Base-by-base conservation (phyloP, 2,888 invertebrate genomes). In the Panorpa germanica region DNA sequence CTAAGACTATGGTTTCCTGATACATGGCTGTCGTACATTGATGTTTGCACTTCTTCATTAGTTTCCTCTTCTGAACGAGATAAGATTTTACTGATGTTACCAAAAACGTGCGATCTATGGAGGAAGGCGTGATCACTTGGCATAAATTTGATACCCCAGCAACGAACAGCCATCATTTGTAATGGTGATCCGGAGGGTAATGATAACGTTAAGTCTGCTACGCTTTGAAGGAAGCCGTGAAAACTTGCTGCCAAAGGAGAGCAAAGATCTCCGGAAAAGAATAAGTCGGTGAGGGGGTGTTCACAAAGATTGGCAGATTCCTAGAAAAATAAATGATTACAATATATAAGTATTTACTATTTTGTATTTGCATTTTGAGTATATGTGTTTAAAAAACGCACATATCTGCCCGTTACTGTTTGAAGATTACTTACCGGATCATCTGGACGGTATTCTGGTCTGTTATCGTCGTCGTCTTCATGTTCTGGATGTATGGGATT, bases 11-110 rank as follows among this genome's bases (percentile, higher is more conserved):
- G 45, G n/a, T 43, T 43, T 8, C 43, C 38, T 10, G 48, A 43
- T 10, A 44, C 45, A 4, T 32, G 43, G 34, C 30, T 42, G 5
- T 44, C 40, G 39, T 48, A 40, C 6, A 44, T 45, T 3, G 55
- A 54, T 3, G 49, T 41, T 3, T 47, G 45, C 36, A 53, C 43
- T 19, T 63, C 60, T 13, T 59, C 61, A 40, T 59, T 61, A 7
- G 55, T 55, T 19, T 57, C 75, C 42, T 88, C 90, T 46, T 93
- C 91, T 2, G 86, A 81, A 40, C 86, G 75, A 2, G 90, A 90
- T 31, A 95, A 61, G 35, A 93, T 93, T 59, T 88, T 86, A 47
- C 90, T 90, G 43, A 95, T 88, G 49, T 91, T 91, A 46, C 81
- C 88, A 54, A 95, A 93, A 7, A 95, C 90, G 54, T 86, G 85